A percentile compares a stretch with the other conserved stretches of the same genome.
These are phyloP conservation scores for Sander vitreus DNA, from an alignment of 2,113 vertebrate species.

Conservation along the genomic window DNA sequence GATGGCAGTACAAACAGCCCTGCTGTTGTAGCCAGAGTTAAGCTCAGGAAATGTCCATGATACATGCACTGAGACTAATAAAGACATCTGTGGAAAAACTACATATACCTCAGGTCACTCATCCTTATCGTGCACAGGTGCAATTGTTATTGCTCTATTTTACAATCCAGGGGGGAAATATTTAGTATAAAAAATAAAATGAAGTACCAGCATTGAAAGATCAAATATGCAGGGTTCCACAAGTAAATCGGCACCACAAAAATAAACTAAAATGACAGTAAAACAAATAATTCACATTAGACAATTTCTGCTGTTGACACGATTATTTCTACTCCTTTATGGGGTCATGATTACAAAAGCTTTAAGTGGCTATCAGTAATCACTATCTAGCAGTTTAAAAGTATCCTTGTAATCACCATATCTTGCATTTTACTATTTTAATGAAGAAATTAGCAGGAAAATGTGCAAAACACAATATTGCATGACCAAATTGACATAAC, in stretches of 20 bases:
- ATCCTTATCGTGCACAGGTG: slow-evolving; percentile 27
- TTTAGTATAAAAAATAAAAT: slow-evolving; percentile 9
- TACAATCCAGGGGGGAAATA: slow-evolving; percentile 15
- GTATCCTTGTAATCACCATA: slow-evolving; percentile 28
- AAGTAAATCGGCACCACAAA: slow-evolving; percentile 49
- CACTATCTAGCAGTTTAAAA: slow-evolving; percentile 37
- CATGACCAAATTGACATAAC: slow-evolving; percentile 41
- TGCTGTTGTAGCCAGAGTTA: slow-evolving; percentile 60
- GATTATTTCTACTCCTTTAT: slow-evolving; percentile 28
- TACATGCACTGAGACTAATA: slow-evolving; percentile 21
- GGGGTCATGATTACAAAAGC: slow-evolving; percentile 23
- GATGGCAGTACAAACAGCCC: slow-evolving; percentile 65
- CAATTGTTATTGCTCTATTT: slow-evolving; percentile 37
- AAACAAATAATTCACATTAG: slow-evolving; percentile 49
- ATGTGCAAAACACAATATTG: slow-evolving; percentile 60
- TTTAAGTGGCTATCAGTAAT: slow-evolving; percentile 27
- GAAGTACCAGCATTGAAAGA: slow-evolving; percentile 63
- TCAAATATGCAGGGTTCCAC: slow-evolving; percentile 24
- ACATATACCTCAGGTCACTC: slow-evolving; percentile 44
- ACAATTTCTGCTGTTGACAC: slow-evolving; percentile 27
- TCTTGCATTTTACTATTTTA: slow-evolving; percentile 45
- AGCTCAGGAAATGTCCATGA: slow-evolving; percentile 27
- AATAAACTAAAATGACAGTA: slow-evolving; percentile 56
- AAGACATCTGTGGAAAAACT: slow-evolving; percentile 45
- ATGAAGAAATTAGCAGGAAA: slow-evolving; percentile 44